phyloP scores from a whole-genome alignment of 2,888 invertebrate genomes.

The Drosophila merina region DNA sequence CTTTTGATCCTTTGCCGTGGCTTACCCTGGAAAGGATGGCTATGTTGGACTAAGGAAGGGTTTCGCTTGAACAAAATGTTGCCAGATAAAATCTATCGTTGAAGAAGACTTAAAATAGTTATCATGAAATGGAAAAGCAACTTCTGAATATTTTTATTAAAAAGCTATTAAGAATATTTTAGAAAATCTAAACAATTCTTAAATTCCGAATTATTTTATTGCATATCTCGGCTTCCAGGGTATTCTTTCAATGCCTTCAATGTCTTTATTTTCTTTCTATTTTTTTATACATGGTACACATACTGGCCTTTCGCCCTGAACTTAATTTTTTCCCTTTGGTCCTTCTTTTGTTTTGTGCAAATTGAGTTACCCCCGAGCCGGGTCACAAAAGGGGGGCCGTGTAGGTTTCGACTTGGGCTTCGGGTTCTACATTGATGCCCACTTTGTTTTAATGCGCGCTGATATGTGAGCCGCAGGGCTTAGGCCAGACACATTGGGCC shows the following conservation, averaged over 20 bases:
- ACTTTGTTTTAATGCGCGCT: constrained; percentile 78
- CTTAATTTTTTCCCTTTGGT: neutral
- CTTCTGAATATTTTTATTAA: too few relatives aligned
- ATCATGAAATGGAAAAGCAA: too few relatives aligned
- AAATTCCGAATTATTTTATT: too few relatives aligned
- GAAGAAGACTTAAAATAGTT: too few relatives aligned
- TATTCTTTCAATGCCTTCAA: neutral
- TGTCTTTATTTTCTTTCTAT: too few relatives aligned
- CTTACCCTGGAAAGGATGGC: constrained; percentile 18
- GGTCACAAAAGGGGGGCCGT: constrained; percentile 1
- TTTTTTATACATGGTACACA: constrained; percentile 6
- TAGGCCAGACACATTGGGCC: constrained; percentile 53
- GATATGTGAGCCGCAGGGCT: constrained; percentile 76
- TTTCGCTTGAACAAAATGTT: too few relatives aligned
- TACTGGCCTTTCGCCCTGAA: constrained; percentile 1
- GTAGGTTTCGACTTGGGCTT: constrained; percentile 39
- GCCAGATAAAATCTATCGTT: too few relatives aligned
- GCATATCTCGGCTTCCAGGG: neutral
- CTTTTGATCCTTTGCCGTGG: constrained; percentile 60
- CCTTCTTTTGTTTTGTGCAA: constrained; percentile 60
- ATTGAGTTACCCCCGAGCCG: constrained; percentile 59
- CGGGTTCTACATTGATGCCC: constrained; percentile 76
- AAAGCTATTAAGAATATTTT: too few relatives aligned
- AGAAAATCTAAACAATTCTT: too few relatives aligned
- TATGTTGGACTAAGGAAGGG: neutral